phyloP scores from a whole-genome alignment of 2,888 invertebrate genomes.

The Autographa gamma region DNA sequence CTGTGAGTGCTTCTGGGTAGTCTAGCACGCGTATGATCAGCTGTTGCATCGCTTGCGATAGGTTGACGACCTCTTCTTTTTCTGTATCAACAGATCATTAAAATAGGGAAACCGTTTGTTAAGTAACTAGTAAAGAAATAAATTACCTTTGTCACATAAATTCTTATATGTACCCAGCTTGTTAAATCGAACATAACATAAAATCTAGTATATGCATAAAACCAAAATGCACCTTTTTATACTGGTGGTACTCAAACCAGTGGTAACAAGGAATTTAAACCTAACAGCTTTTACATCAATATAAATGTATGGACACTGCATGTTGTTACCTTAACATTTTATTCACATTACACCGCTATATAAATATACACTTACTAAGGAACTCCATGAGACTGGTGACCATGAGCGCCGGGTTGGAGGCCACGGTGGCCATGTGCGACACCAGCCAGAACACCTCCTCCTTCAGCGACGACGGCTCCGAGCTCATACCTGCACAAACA shows the following conservation, averaged over 20 bases:
- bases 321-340: too few species aligned
- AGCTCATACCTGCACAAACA: conserved; percentile 54
- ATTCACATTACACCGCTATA: not conserved
- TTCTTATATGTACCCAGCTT: too few species aligned
- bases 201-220: too few species aligned
- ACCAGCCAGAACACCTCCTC: conserved; percentile 96
- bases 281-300: too few species aligned
- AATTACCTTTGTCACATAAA: too few species aligned
- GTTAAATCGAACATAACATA: too few species aligned
- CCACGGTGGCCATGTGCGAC: conserved; percentile 92
- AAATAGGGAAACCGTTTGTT: not conserved
- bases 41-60: conserved; percentile 96
- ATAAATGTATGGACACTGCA: too few species aligned
- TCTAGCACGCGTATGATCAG: conserved; percentile 94
- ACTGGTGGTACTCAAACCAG: too few species aligned
- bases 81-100: conserved; percentile 54
- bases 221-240: too few species aligned
- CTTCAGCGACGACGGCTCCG: conserved; percentile 90
- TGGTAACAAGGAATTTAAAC: too few species aligned
- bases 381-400: conserved; percentile 94
- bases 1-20: conserved; percentile 92
- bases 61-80: conserved; percentile 77
- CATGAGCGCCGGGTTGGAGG: conserved; percentile 93
- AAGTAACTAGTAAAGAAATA: not conserved
- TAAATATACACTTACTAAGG: conserved; percentile 83